These are phyloP conservation scores for Apantesis nais DNA, from an alignment of 2,888 invertebrate species.

Conservation along the genomic window DNA sequence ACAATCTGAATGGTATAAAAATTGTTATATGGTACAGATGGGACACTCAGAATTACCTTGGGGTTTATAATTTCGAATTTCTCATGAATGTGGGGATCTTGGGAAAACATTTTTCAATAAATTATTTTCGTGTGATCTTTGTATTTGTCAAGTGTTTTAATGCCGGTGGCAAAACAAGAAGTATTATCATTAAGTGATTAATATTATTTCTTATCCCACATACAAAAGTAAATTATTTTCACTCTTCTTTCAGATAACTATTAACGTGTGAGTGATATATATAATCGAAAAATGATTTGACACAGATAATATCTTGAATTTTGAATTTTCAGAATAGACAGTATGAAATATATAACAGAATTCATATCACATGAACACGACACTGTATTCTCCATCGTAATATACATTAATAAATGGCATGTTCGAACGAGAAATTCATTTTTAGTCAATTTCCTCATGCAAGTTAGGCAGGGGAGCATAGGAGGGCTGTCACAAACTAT, in stretches of 20 bases:
- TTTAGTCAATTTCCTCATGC: constrained; percentile 50
- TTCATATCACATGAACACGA: background rate
- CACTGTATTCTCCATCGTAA: background rate
- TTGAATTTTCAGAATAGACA: background rate
- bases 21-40: constrained; percentile 59
- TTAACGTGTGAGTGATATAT: background rate
- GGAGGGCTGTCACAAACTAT: constrained; percentile 75
- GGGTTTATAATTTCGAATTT: constrained; percentile 69
- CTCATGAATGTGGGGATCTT: constrained; percentile 52
- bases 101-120: constrained; percentile 18
- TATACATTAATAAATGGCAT: constrained; percentile 41
- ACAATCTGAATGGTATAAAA: constrained; percentile 77
- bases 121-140: background rate
- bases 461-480: constrained; percentile 69
- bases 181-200: background rate
- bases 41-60: constrained; percentile 55
- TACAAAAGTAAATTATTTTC: too few relatives aligned
- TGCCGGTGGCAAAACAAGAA: background rate
- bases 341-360: background rate
- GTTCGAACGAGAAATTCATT: constrained; percentile 63
- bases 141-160: background rate
- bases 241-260: background rate
- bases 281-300: too few relatives aligned
- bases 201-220: too few relatives aligned
- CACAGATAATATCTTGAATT: background rate